Percentiles rank a stretch among this genome's conserved stretches.
phyloP scores from a whole-genome alignment of 1,140 invertebrate species.

The Heliconius hermathena region DNA sequence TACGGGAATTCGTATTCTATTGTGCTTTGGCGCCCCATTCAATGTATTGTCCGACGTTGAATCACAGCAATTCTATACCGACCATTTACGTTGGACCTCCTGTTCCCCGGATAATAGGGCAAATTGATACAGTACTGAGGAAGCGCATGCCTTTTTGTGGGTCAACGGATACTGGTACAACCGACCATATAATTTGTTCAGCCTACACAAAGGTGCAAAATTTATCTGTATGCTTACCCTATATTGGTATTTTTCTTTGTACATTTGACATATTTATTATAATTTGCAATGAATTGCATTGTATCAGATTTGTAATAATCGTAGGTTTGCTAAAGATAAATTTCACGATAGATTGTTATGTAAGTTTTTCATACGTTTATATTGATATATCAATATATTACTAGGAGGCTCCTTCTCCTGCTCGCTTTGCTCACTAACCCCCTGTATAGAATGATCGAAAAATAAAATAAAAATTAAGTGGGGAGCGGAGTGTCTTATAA shows the following conservation, averaged over 20 bases:
- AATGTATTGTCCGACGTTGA: constrained; percentile 47
- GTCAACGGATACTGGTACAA: constrained; percentile 24
- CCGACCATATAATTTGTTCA: constrained; percentile 40
- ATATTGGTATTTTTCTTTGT: constrained; percentile 38
- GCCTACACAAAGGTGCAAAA: constrained; percentile 40
- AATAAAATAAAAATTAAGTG: no score
- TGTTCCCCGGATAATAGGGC: constrained; percentile 23
- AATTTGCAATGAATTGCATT: constrained; percentile 26
- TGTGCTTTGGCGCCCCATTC: constrained; percentile 44
- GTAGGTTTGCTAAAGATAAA: neutral
- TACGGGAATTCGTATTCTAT: constrained; percentile 42
- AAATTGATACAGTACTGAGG: constrained; percentile 23
- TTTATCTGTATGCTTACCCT: constrained; percentile 40
- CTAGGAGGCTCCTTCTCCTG: no score
- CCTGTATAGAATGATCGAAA: no score
- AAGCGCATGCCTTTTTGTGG: constrained; percentile 34
- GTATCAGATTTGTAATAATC: neutral
- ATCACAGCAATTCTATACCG: constrained; percentile 44
- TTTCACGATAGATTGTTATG: neutral
- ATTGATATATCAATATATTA: neutral
- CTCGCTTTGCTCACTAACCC: no score
- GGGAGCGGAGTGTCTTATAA: no score
- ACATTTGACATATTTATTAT: constrained; percentile 25
- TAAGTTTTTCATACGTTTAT: neutral
- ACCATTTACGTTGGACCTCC: constrained; percentile 36